A percentile compares a stretch with the other conserved stretches of the same genome.
These are phyloP conservation scores for Lasioglossum pauxillum DNA, from an alignment of 2,888 invertebrate species.

Conservation along the genomic window DNA sequence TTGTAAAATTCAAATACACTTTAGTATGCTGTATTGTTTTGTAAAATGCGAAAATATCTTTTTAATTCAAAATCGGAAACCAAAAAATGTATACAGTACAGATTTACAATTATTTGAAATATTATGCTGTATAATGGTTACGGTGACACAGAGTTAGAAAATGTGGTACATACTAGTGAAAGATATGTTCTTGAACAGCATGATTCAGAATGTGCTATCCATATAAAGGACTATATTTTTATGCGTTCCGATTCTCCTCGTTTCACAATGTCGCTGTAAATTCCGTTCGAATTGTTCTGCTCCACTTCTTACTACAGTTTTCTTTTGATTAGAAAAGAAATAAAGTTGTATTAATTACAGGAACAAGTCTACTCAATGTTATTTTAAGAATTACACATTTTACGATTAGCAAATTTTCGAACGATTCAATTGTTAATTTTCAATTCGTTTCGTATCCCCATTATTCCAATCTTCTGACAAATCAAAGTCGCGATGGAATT, in stretches of 20 bases:
- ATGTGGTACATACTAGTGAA: neutral
- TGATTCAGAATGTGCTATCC: conserved; percentile 4
- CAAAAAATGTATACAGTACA: neutral
- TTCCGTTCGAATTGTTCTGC: neutral
- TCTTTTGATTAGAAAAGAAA: neutral
- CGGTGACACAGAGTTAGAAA: neutral
- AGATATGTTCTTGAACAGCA: neutral
- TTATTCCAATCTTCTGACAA: neutral
- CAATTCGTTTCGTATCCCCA: neutral
- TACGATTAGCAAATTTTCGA: neutral
- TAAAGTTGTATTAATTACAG: neutral
- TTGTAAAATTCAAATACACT: neutral
- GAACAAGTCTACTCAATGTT: too few species aligned
- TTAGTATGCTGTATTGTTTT: neutral
- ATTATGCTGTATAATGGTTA: neutral
- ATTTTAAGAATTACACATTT: neutral
- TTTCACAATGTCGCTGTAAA: neutral
- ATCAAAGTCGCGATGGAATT: neutral
- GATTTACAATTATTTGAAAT: neutral
- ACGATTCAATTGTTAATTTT: neutral
- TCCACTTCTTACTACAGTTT: neutral
- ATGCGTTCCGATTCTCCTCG: neutral
- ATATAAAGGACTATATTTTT: neutral
- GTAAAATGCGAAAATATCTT: neutral
- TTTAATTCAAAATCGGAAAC: neutral